Percentiles rank a stretch among this genome's conserved stretches.
Evolutionary conservation across 1,140 invertebrate species (phyloP).

Genomic region (Ceratina australensis): DNA sequence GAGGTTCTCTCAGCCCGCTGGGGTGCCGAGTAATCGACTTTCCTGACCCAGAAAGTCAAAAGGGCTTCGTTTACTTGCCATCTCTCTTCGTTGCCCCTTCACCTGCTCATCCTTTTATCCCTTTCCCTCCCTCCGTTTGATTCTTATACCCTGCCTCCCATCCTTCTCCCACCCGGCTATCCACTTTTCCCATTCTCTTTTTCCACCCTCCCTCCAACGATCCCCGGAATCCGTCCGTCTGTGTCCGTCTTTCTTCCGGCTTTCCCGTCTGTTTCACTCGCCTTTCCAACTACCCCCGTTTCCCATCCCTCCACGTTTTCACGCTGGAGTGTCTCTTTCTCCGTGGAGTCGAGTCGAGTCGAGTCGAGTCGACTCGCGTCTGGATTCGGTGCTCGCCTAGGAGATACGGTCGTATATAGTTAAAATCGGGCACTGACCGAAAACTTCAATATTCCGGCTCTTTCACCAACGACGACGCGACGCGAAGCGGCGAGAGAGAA

Average conservation of each 20-base stretch:
- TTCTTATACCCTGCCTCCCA: slow-evolving; percentile 33
- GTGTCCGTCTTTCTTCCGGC: slow-evolving; percentile 13
- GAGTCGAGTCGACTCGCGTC: slow-evolving; percentile 20
- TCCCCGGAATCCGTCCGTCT: slow-evolving; percentile 9
- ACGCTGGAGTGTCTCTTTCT: slow-evolving; percentile 36
- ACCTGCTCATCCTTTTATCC: slow-evolving; percentile 4
- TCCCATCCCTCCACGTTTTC: slow-evolving; percentile 34
- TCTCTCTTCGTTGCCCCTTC: slow-evolving; percentile 30
- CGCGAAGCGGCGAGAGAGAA: slow-evolving; percentile 16
- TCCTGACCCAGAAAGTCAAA: slow-evolving; percentile 66
- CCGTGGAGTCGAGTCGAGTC: slow-evolving; percentile 26
- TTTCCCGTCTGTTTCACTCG: slow-evolving; percentile 39
- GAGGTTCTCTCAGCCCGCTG: slow-evolving; percentile 52
- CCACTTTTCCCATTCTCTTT: slow-evolving; percentile 23
- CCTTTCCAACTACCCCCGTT: slow-evolving; percentile 7
- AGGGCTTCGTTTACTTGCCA: slow-evolving; percentile 59
- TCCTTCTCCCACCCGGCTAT: slow-evolving; percentile 5
- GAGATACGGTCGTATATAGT: slow-evolving; percentile 61
- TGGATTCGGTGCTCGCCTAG: slow-evolving; percentile 36
- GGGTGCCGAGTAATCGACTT: slow-evolving; percentile 66
- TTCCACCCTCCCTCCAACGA: slow-evolving; percentile 10
- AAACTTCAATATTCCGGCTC: slow-evolving; percentile 69
- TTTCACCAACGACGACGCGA: slow-evolving; percentile 38
- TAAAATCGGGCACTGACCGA: slow-evolving; percentile 68
- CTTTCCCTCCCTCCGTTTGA: slow-evolving; percentile 20